phyloP scores from a whole-genome alignment of 1,140 invertebrate species.

The Drosophila kohkoa region DNA sequence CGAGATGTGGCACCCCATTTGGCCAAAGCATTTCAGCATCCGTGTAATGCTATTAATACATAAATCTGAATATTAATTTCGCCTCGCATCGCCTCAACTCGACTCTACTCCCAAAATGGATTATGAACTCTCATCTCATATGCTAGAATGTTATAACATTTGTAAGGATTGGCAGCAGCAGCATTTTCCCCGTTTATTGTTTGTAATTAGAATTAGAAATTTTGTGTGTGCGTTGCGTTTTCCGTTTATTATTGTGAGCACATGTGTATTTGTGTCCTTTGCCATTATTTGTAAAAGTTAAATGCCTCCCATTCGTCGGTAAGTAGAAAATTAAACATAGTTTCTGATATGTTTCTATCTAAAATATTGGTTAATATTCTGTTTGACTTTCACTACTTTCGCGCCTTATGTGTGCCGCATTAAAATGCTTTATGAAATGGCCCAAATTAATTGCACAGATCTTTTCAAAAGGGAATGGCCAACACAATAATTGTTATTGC shows the following conservation, averaged over 20 bases:
- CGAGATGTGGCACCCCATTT: slow-evolving; percentile 38
- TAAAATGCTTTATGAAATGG: slow-evolving; percentile 56
- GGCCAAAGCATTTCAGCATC: slow-evolving; percentile 1
- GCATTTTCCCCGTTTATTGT: slow-evolving; percentile 70
- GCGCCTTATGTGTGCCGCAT: slow-evolving; percentile 63
- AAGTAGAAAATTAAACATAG: slow-evolving; percentile 72
- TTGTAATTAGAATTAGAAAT: slow-evolving; percentile 79
- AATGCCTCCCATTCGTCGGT: slow-evolving; percentile 39
- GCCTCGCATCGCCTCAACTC: neutral
- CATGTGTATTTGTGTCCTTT: slow-evolving; percentile 49
- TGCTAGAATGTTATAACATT: slow-evolving; percentile 45
- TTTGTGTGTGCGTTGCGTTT: slow-evolving; percentile 68
- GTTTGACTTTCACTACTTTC: slow-evolving; percentile 58
- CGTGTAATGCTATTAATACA: slow-evolving; percentile 76
- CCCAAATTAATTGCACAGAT: slow-evolving; percentile 49
- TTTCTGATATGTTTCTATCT: slow-evolving; percentile 33
- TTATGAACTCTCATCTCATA: slow-evolving; percentile 61
- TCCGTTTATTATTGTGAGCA: slow-evolving; percentile 48
- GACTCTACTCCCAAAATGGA: slow-evolving; percentile 39
- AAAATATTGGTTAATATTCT: slow-evolving; percentile 67
- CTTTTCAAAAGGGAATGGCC: neutral
- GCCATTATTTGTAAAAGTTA: slow-evolving; percentile 45
- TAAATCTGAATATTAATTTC: slow-evolving; percentile 80
- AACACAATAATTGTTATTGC: slow-evolving; percentile 1
- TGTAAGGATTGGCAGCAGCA: slow-evolving; percentile 52